Conservation (phyloP, 37 sponge, comb jelly and placozoan species). For the Bolinopsis microptera region DNA sequence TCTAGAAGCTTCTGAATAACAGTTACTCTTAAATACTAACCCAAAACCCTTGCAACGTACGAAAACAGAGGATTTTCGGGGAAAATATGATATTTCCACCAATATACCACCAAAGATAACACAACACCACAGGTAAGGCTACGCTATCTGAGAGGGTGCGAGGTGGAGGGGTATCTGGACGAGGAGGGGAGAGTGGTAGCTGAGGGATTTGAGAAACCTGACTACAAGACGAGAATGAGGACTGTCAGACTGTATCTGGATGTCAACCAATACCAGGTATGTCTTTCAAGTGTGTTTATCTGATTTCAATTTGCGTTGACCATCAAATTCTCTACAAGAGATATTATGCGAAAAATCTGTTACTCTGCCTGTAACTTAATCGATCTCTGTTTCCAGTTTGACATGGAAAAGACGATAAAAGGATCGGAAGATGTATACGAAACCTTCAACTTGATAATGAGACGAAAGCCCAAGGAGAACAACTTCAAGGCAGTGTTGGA, state of each 20-base stretch:
- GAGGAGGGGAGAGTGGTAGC: constrained; percentile 91
- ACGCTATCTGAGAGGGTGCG: constrained; percentile 91
- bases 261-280: constrained; percentile 93
- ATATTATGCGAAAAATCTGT: too few relatives aligned
- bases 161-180: constrained; percentile 97
- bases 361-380: too few relatives aligned
- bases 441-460: constrained; percentile 88
- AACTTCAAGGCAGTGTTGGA: constrained; percentile 99
- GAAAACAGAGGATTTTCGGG: too few relatives aligned
- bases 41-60: too few relatives aligned
- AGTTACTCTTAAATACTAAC: too few relatives aligned
- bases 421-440: constrained; percentile 86
- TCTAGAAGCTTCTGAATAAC: too few relatives aligned
- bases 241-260: constrained; percentile 92
- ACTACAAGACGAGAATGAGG: constrained; percentile 70
- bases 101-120: too few relatives aligned
- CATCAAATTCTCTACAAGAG: too few relatives aligned
- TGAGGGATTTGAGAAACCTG: constrained; percentile 83
- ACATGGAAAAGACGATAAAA: constrained; percentile 61
- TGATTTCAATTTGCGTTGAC: too few relatives aligned
- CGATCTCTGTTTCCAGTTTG: not conserved
- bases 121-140: constrained; percentile 76
- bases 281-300: too few relatives aligned
- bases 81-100: too few relatives aligned
- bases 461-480: constrained; percentile 98